phyloP scores from a whole-genome alignment of 2,113 vertebrate species.

The Ceyx melanurus region DNA sequence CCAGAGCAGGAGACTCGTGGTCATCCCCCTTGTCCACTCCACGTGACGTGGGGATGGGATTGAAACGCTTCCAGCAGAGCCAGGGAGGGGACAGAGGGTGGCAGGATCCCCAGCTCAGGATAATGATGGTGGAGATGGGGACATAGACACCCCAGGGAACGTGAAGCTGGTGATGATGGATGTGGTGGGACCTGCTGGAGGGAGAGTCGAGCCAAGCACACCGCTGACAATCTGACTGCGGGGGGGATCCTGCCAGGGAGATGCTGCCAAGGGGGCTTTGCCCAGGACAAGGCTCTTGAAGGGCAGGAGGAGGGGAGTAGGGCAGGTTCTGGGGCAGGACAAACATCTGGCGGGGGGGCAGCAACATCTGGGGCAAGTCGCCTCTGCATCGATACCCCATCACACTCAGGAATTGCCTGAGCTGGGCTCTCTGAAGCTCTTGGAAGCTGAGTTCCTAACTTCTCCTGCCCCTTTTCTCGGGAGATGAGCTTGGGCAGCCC shows the following conservation, averaged over 20 bases:
- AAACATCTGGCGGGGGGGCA: background rate
- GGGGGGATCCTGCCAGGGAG: background rate
- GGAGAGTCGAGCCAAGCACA: background rate
- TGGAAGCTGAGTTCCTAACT: background rate
- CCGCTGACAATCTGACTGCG: background rate
- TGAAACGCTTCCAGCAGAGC: background rate
- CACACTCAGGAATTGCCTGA: too few relatives aligned
- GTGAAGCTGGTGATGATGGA: background rate
- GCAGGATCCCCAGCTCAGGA: too few relatives aligned
- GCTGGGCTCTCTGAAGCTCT: background rate
- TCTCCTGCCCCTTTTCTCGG: background rate
- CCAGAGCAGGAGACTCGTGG: too few relatives aligned
- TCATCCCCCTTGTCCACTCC: too few relatives aligned
- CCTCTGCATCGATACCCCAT: too few relatives aligned
- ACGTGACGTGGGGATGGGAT: too few relatives aligned
- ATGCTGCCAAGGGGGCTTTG: background rate
- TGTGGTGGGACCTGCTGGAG: background rate
- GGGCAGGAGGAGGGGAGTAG: background rate
- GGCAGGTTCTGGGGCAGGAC: background rate
- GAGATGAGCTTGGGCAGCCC: background rate
- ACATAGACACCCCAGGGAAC: background rate
- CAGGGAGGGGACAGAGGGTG: background rate
- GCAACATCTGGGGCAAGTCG: fast-evolving
- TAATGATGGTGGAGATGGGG: background rate
- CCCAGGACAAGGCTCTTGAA: background rate